Percentiles rank a stretch among this genome's conserved stretches.
Evolutionary conservation across 2,797 vertebrate genomes (phyloP).

Genomic region (Okamejei kenojei): DNA sequence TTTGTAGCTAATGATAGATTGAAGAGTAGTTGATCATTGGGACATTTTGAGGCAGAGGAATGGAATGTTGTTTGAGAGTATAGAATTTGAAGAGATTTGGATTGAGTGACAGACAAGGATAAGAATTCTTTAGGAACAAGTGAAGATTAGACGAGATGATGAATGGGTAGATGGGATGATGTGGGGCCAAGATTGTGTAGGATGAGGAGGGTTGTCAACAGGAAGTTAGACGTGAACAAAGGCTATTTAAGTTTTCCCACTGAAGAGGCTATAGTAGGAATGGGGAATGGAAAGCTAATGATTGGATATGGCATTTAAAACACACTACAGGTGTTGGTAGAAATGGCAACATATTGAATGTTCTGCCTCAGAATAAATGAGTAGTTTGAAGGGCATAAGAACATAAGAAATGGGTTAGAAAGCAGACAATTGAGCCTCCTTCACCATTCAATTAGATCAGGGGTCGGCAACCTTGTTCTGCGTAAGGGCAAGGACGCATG

Average conservation of each 20-base stretch:
- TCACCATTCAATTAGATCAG: too few relatives aligned
- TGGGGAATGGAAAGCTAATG: background rate
- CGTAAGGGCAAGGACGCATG: too few relatives aligned
- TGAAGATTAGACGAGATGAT: background rate
- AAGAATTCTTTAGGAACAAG: background rate
- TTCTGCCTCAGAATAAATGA: background rate
- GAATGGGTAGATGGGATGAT: background rate
- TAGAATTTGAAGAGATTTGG: background rate
- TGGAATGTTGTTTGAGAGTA: background rate
- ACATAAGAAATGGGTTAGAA: too few relatives aligned
- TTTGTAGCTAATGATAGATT: background rate
- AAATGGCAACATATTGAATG: background rate
- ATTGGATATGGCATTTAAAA: background rate
- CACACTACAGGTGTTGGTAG: background rate
- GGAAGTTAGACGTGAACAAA: background rate
- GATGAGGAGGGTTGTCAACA: background rate
- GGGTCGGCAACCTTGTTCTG: too few relatives aligned
- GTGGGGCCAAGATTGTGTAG: background rate
- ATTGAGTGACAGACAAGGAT: background rate
- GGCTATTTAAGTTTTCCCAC: background rate
- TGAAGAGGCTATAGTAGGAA: background rate
- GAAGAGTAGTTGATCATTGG: background rate
- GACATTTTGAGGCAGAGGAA: background rate
- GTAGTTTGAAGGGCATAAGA: background rate
- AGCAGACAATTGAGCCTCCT: too few relatives aligned